Base-by-base conservation (phyloP, 2,113 vertebrate species). In the Scatophagus argus region DNA sequence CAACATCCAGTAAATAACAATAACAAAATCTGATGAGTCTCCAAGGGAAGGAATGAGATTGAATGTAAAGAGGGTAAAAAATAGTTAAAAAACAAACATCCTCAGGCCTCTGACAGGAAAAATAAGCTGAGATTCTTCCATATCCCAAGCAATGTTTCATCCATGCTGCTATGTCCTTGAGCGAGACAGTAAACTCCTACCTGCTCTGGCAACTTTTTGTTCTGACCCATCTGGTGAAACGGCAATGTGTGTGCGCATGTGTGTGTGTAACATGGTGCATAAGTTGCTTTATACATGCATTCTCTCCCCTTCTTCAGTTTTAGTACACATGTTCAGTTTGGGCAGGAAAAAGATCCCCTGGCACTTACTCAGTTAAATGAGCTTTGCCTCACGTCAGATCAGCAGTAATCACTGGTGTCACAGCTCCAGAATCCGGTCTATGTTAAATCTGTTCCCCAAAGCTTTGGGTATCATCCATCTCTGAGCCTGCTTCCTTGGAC, bases 401-500 rank as follows among this genome's bases (percentile, higher is more conserved):
- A 82, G 74, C 61, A 29, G 65, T 73, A 74, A 84, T 83, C 79
- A 79, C 55, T 11, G 54, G 38, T 76, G 79, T 88, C 80, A 63
- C 80, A 71, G 74, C 70, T 79, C 64, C 60, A 79, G 34, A 85
- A 79, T 87, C 59, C 19, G 2, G 52, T 51, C 74, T 70, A 47
- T 64, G 68, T 79, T 81, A 58, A 81, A 90, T 74, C 55, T 71
- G 59, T 16, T 71, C 73, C 79, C 80, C 34, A 63, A 67, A 90
- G 82, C 74, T 66, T 77, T 44, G 29, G 7, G 59, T 67, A 66
- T 85, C 88, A 90, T 90, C 84, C 81, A 74, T 89, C 88, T 79
- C 44, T 62, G 49, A 77, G 67, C 47, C 80, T 46, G 70, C 73
- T 19, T 58, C 23, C 25, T 58, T 11, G 65, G 71, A 83, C 77